phyloP scores from a whole-genome alignment of 1,140 invertebrate species.

The Drosophila littoralis region DNA sequence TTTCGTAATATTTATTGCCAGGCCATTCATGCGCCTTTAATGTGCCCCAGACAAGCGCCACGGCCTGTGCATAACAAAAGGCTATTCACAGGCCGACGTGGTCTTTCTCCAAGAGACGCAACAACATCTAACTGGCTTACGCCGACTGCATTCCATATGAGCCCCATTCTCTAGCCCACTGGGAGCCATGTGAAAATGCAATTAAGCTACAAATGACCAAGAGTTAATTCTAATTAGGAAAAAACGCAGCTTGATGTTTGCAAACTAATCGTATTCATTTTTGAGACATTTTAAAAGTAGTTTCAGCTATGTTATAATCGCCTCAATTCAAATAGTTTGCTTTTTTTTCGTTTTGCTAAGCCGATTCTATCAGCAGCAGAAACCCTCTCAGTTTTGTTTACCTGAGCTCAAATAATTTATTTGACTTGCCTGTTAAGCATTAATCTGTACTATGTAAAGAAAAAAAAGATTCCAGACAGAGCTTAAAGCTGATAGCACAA shows the following conservation, averaged over 20 bases:
- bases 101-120: conserved; percentile 47
- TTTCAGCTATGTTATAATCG: background rate
- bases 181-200: conserved; percentile 64
- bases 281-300: background rate
- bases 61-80: conserved; percentile 78
- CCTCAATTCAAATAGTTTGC: no score
- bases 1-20: conserved; percentile 79
- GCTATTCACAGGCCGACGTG: conserved; percentile 23
- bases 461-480: background rate
- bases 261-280: background rate
- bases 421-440: background rate
- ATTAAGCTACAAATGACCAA: conserved; percentile 55
- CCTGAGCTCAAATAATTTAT: background rate
- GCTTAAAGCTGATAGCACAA: background rate
- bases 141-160: conserved; percentile 72
- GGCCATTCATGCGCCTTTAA: conserved; percentile 81
- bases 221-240: conserved; percentile 8
- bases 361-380: background rate
- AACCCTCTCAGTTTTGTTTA: no score
- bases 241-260: background rate
- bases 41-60: conserved; percentile 82
- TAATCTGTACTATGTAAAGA: background rate
- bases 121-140: conserved; percentile 72
- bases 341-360: background rate
- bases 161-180: conserved; percentile 31